These are phyloP conservation scores for Diplazon laetatorius DNA, from an alignment of 2,888 invertebrate genomes.

Conservation along the genomic window DNA sequence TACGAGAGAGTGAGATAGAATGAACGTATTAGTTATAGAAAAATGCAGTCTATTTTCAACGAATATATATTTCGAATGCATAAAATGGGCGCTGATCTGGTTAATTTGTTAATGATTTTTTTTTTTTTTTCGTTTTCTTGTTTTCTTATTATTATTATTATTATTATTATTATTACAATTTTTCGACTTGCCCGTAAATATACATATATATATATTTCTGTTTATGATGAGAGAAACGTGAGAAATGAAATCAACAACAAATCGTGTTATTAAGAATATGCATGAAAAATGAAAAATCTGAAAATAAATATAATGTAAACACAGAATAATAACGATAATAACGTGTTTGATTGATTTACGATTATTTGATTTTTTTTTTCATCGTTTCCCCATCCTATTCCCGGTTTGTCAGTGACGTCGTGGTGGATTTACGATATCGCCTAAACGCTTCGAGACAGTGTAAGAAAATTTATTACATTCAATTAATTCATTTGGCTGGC, in stretches of 20 bases:
- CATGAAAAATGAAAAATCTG: conserved; percentile 73
- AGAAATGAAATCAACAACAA: conserved; percentile 59
- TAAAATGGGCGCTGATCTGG: conserved; percentile 72
- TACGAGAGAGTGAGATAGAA: conserved; percentile 44
- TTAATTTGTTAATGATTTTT: conserved; percentile 68
- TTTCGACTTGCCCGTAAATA: conserved; percentile 75
- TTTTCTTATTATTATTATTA: too few species aligned
- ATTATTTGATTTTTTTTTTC: too few species aligned
- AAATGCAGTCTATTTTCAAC: conserved; percentile 64
- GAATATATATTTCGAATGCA: conserved; percentile 67
- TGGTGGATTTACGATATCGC: too few species aligned
- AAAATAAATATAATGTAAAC: conserved; percentile 78
- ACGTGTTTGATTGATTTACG: too few species aligned
- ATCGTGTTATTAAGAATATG: conserved; percentile 74
- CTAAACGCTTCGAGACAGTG: too few species aligned
- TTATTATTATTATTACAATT: too few species aligned
- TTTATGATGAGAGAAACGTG: conserved; percentile 69
- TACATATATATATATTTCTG: conserved; percentile 74
- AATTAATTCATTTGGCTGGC: too few species aligned
- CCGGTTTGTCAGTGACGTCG: too few species aligned
- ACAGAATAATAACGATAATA: too few species aligned
- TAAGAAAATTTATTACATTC: too few species aligned
- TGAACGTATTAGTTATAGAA: conserved; percentile 57
- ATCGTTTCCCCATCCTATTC: too few species aligned
- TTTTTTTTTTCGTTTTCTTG: too few species aligned